Base-by-base conservation (phyloP, 37 sponge, comb jelly and placozoan genomes). In the Agelas oroides region DNA sequence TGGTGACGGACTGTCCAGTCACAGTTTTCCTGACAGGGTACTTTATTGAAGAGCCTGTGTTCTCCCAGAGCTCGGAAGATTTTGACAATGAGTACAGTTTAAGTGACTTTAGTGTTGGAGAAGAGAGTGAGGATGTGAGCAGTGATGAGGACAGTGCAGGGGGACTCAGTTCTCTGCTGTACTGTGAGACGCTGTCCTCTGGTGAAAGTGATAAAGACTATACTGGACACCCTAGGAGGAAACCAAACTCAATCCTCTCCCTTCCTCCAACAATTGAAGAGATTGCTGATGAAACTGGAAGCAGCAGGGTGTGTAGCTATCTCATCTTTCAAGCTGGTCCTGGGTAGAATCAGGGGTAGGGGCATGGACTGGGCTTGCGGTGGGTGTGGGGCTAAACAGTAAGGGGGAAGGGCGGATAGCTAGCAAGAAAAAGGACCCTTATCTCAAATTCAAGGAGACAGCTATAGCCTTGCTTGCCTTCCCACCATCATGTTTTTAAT, bases 1-100 rank as follows among this genome's bases (percentile, higher is more conserved):
- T 27, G 5, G 24, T 70, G n/a, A 53, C 30, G 5, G 57, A 53
- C 24, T 25, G 53, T 56, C 28, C 15, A 19, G 34, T 19, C 21
- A 31, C 56, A 11, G 83, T 71, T 33, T 71, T 71, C 35, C 38
- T 81, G 32, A 68, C 81, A 53, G 81, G 83, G 27, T 72, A 60
- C 35, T 58, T 71, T 40, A 20, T 34, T 2, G 73, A 82, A 20
- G 73, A 82, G 27, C 83, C 73, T 59, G 23, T 5, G 1, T 35
- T 23, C 33, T 2, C 31, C 18, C 55, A 23, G 13, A 40, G 25
- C 28, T 53, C 61, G 41, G 70, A 67, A 8, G 34, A 62, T 25
- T 15, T 35, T 46, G 8, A 3, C 46, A 46, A 46, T 46, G 46
- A 46, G 8, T 46, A 46, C 8, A 46, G 46, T 46, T 8, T 46